Percentiles rank a stretch among this genome's conserved stretches.
Evolutionary conservation across 1,140 invertebrate genomes (phyloP).

Genomic region (Drosophila littoralis): DNA sequence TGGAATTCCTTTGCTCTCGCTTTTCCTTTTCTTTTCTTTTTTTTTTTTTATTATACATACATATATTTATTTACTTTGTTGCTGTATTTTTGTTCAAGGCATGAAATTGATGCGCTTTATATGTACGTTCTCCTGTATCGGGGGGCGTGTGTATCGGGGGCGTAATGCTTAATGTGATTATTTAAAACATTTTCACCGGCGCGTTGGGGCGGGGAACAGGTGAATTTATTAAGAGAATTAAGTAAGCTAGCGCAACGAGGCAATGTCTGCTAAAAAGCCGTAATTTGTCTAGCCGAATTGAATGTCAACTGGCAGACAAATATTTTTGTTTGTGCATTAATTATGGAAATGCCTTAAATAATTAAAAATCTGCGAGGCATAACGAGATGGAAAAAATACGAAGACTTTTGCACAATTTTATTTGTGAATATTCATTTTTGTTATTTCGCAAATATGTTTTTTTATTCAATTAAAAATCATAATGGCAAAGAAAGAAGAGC

Average conservation of each 20-base stretch:
- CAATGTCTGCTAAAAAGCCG: not conserved
- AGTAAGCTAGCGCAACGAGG: slow-evolving; percentile 9
- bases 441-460: not conserved
- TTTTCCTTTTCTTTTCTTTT: not conserved
- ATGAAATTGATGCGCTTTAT: slow-evolving; percentile 80
- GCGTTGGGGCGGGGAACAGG: slow-evolving; percentile 18
- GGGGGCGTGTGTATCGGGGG: slow-evolving; percentile 23
- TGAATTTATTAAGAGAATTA: slow-evolving; percentile 47
- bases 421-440: not conserved
- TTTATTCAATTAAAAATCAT: no score
- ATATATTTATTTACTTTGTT: slow-evolving; percentile 11
- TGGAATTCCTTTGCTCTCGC: slow-evolving; percentile 24
- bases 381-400: not conserved
- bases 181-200: slow-evolving; percentile 70
- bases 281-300: slow-evolving; percentile 26
- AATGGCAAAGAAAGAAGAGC: no score
- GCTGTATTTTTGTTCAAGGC: slow-evolving; percentile 68
- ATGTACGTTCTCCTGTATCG: slow-evolving; percentile 16
- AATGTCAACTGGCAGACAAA: slow-evolving; percentile 28
- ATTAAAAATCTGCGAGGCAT: slow-evolving; percentile 8
- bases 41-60: slow-evolving; percentile 22
- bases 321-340: not conserved
- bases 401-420: not conserved
- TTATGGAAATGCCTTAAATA: slow-evolving; percentile 16
- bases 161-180: slow-evolving; percentile 78